Conservation (phyloP, 2,113 vertebrate species). For the Lanius ludovicianus region DNA sequence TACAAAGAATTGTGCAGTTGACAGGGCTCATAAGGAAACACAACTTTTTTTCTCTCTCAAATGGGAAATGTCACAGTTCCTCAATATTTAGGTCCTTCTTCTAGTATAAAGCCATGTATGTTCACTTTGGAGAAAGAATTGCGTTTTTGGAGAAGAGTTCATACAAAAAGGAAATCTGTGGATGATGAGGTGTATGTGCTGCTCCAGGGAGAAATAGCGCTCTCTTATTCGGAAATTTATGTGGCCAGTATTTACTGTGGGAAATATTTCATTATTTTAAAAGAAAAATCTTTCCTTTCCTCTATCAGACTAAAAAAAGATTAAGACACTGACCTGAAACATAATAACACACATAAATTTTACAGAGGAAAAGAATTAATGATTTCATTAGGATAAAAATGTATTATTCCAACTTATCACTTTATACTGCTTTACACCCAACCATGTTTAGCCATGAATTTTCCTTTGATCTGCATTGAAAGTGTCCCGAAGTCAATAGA, state of each 20-base stretch:
- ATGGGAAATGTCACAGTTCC: neutral
- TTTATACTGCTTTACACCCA: neutral
- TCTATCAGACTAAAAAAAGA: neutral
- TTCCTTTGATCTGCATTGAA: neutral
- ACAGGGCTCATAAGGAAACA: neutral
- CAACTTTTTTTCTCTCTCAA: neutral
- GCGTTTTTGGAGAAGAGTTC: neutral
- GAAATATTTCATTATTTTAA: neutral
- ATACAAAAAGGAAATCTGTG: neutral
- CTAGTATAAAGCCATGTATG: neutral
- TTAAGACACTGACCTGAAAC: neutral
- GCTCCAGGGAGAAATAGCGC: neutral
- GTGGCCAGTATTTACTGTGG: neutral
- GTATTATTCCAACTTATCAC: neutral
- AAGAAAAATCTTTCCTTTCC: neutral
- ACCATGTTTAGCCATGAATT: neutral
- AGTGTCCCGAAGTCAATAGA: neutral
- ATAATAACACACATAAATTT: neutral
- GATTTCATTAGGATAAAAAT: neutral
- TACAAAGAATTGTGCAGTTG: neutral
- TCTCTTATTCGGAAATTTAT: neutral
- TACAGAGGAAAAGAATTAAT: neutral
- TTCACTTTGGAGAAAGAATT: neutral
- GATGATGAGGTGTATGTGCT: neutral
- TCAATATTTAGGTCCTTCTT: neutral